Evolutionary conservation across 2,113 vertebrate genomes (phyloP).

Genomic region (Tetrao urogallus): DNA sequence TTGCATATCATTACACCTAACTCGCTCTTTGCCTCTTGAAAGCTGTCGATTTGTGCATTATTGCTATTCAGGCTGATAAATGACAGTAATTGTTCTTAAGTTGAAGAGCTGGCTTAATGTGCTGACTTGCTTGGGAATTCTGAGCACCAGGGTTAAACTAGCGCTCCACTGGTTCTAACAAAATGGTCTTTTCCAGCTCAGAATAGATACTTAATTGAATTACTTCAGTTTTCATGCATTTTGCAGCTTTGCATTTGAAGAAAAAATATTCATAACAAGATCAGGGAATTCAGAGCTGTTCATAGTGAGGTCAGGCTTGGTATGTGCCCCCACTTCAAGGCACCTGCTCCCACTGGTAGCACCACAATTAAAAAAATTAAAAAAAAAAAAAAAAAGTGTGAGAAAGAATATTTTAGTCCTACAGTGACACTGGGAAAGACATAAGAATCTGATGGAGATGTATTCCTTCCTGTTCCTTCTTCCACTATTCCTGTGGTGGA

Average conservation of each 20-base stretch:
- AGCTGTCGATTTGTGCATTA: slow-evolving; percentile 89
- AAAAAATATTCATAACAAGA: slow-evolving; percentile 72
- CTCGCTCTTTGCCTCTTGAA: slow-evolving; percentile 82
- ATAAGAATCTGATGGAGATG: background rate
- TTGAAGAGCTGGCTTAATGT: slow-evolving; percentile 86
- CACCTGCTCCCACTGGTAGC: slow-evolving; percentile 30
- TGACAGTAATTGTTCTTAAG: slow-evolving; percentile 90
- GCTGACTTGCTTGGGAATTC: slow-evolving; percentile 86
- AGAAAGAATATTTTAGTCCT: slow-evolving; percentile 32
- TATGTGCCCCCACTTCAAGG: slow-evolving; percentile 63
- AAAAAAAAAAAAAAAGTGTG: background rate
- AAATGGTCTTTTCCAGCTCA: slow-evolving; percentile 80
- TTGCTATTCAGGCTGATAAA: slow-evolving; percentile 88
- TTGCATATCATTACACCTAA: slow-evolving; percentile 86
- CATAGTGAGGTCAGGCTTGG: slow-evolving; percentile 43
- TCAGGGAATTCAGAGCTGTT: slow-evolving; percentile 64
- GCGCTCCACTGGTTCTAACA: slow-evolving; percentile 76
- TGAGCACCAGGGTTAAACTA: slow-evolving; percentile 80
- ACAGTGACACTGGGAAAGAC: background rate
- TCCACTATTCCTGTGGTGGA: background rate
- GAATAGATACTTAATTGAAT: slow-evolving; percentile 84
- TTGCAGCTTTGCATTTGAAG: slow-evolving; percentile 76
- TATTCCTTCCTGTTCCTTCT: background rate
- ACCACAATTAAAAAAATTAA: slow-evolving; percentile 31
- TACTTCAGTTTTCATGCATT: slow-evolving; percentile 79